These are phyloP conservation scores for Monochamus alternatus DNA, from an alignment of 2,888 invertebrate genomes.

Conservation along the genomic window DNA sequence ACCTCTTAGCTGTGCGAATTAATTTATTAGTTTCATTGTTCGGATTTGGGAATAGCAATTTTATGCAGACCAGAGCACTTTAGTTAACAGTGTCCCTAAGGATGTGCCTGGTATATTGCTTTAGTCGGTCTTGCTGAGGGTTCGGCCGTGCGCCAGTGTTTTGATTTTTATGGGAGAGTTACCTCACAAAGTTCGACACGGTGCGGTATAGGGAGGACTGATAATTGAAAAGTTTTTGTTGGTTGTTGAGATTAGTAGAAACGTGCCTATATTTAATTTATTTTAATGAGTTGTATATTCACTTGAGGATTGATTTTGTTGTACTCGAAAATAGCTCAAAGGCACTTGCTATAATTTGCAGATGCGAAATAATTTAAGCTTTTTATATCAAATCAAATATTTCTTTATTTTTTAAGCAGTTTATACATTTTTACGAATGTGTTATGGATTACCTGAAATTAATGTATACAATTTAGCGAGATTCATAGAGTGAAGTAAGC, in stretches of 20 bases:
- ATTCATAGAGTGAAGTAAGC: too few relatives aligned
- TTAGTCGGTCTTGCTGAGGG: conserved; percentile 26
- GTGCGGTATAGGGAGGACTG: conserved; percentile 55
- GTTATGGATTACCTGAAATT: too few relatives aligned
- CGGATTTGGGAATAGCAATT: conserved; percentile 34
- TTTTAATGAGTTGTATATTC: conserved; percentile 62
- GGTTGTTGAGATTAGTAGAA: conserved; percentile 67
- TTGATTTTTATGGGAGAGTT: conserved; percentile 70
- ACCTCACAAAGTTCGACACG: conserved; percentile 59
- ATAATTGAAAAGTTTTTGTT: conserved; percentile 68
- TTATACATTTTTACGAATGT: too few relatives aligned
- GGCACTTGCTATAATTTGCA: not conserved
- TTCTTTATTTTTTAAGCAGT: too few relatives aligned
- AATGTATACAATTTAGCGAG: too few relatives aligned
- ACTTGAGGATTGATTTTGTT: conserved; percentile 52
- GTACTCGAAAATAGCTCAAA: not conserved
- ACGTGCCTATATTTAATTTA: conserved; percentile 67
- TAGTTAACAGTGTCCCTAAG: conserved; percentile 37
- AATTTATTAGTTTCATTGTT: conserved; percentile 35
- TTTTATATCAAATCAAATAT: too few relatives aligned
- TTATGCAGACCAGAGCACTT: conserved; percentile 37
- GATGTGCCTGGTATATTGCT: conserved; percentile 36
- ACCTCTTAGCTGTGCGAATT: conserved; percentile 4
- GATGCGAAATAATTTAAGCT: too few relatives aligned
- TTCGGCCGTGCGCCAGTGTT: conserved; percentile 63